Evolutionary conservation across 2,888 invertebrate genomes (phyloP).

Genomic region (Phyto melanocephala): DNA sequence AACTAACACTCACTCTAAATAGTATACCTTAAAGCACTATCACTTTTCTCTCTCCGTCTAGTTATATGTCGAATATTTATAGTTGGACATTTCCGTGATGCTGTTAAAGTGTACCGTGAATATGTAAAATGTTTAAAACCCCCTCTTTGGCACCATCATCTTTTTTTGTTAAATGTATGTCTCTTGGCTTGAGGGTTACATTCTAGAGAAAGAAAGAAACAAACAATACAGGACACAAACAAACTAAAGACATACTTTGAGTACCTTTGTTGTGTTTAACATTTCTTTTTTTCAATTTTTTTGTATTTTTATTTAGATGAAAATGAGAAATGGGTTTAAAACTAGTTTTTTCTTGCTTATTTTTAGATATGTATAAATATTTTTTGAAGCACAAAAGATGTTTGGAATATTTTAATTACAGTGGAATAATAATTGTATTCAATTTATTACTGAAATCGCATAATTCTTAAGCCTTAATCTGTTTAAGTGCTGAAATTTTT

Average conservation of each 20-base stretch:
- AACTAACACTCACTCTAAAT: not conserved
- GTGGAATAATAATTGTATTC: not conserved
- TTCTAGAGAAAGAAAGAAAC: not conserved
- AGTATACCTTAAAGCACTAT: conserved; percentile 25
- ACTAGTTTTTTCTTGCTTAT: not conserved
- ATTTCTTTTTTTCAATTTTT: not conserved
- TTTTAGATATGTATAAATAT: not conserved
- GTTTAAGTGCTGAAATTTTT: not conserved
- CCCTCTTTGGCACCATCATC: not conserved
- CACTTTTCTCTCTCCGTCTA: conserved; percentile 17
- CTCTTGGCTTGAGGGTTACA: conserved; percentile 5
- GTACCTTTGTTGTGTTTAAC: not conserved
- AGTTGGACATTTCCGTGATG: conserved; percentile 42
- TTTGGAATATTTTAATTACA: not conserved
- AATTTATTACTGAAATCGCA: not conserved
- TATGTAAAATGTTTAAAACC: not conserved
- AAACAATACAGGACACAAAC: not conserved
- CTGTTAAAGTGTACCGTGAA: not conserved
- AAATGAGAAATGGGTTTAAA: not conserved
- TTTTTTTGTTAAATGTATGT: conserved; percentile 1
- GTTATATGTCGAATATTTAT: conserved; percentile 26
- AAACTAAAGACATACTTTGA: not conserved
- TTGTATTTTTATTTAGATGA: not conserved
- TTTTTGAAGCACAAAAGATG: not conserved
- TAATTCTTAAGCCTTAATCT: not conserved